Base-by-base conservation (phyloP, 2,888 invertebrate species). In the Thalpophila matura region DNA sequence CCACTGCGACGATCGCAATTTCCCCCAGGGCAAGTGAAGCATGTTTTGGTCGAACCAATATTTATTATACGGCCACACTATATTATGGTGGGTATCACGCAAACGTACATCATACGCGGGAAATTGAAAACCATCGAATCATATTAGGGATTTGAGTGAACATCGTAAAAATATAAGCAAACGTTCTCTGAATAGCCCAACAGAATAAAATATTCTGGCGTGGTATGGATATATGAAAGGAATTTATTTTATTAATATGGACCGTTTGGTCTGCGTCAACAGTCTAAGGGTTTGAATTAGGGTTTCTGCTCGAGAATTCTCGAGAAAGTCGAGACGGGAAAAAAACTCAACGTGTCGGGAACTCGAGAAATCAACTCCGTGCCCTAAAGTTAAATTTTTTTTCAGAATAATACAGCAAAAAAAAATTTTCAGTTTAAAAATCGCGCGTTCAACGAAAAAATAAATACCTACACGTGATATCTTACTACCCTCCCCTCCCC, bases 91-190 rank as follows among this genome's bases (percentile, higher is more conserved):
- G 35, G 35, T 64, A 59, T 60, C 78, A 77, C 74, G 78, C 72
- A 45, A 71, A 58, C 72, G 67, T 75, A 65, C 43, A 68, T 79
- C 79, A 61, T 37, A 53, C 27, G 55, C 80, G 85, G 91, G 91
- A 91, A 91, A 91, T 91, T 91, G 91, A 90, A 91, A 88, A 85
- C 89, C 89, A 89, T 90, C 85, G 85, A 87, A 87, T 83, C 82
- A 82, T 83, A 86, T 87, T 84, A 85, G 75, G 84, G 87, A 89
- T 89, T 89, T 88, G 87, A 84, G 85, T 72, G 80, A 80, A 80
- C 80, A 83, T 85, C 87, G 80, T 89, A 89, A 90, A 90, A 88
- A 89, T 89, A 90, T 88, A 87, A 82, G 84, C 83, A 81, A 84
- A 81, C 72, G 79, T 73, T 80, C 79, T 79, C 77, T 43, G 77